These are phyloP conservation scores for Orchesella flavescens DNA, from an alignment of 2,888 invertebrate genomes.

Conservation along the genomic window DNA sequence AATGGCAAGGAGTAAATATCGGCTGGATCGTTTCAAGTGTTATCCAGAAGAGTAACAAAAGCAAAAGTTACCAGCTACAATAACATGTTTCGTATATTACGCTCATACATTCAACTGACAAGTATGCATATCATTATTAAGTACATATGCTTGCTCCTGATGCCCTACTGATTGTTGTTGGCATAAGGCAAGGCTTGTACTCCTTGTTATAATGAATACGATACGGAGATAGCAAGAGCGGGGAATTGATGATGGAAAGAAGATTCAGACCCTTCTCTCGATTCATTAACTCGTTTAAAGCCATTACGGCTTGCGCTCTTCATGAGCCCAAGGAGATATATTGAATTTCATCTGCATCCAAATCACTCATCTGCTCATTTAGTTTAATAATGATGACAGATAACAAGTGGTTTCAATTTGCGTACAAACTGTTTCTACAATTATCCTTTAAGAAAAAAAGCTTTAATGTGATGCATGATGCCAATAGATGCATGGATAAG, in stretches of 20 bases:
- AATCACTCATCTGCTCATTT: slow-evolving; percentile 71
- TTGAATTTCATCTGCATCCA: slow-evolving; percentile 72
- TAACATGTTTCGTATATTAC: slow-evolving; percentile 5
- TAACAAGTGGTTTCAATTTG: slow-evolving; percentile 70
- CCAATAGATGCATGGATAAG: slow-evolving; percentile 1
- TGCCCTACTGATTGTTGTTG: background rate
- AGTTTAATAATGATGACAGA: slow-evolving; percentile 69
- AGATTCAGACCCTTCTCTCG: slow-evolving; percentile 22
- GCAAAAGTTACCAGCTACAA: background rate
- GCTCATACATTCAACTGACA: background rate
- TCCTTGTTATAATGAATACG: background rate
- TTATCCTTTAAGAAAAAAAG: slow-evolving; percentile 34
- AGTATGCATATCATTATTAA: background rate
- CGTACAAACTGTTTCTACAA: slow-evolving; percentile 53
- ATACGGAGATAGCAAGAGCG: background rate
- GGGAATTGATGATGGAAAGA: slow-evolving; percentile 33
- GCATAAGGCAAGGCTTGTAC: background rate
- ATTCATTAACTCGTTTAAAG: slow-evolving; percentile 71
- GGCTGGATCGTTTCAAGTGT: slow-evolving; percentile 35
- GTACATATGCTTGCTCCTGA: background rate
- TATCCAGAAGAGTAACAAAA: background rate
- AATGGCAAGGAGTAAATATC: slow-evolving; percentile 45
- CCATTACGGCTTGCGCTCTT: slow-evolving; percentile 57
- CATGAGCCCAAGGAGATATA: slow-evolving; percentile 65
- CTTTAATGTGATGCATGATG: slow-evolving; percentile 41